Evolutionary conservation across 2,888 invertebrate species (phyloP).

Genomic region (Xestoiulus laeticollis): DNA sequence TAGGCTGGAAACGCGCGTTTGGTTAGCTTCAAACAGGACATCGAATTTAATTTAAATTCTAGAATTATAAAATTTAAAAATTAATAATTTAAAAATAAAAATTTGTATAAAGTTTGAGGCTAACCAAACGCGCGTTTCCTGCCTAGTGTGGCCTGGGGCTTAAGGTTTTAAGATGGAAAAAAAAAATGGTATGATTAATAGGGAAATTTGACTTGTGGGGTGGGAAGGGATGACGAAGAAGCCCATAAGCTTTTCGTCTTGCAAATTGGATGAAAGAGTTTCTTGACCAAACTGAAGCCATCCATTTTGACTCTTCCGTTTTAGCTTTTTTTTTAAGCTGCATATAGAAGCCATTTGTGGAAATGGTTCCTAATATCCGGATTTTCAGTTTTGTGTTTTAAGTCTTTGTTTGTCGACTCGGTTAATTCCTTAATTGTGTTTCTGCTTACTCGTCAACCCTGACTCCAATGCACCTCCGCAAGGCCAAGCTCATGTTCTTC

Average conservation of each 20-base stretch:
- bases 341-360: not conserved
- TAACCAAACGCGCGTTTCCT: too few relatives aligned
- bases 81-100: too few relatives aligned
- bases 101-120: too few relatives aligned
- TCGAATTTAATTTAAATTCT: too few relatives aligned
- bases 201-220: too few relatives aligned
- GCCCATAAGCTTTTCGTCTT: not conserved
- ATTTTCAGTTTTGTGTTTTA: not conserved
- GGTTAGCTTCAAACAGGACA: too few relatives aligned
- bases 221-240: not conserved
- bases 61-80: too few relatives aligned
- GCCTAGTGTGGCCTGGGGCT: too few relatives aligned
- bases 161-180: too few relatives aligned
- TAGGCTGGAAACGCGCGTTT: too few relatives aligned
- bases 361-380: not conserved
- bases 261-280: not conserved
- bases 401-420: not conserved
- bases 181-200: too few relatives aligned
- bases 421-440: conserved; percentile 52
- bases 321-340: not conserved
- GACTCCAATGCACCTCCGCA: conserved; percentile 99
- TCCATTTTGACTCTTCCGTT: not conserved
- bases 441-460: conserved; percentile 79
- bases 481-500: conserved; percentile 99
- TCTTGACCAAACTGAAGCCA: conserved; percentile 26